phyloP scores from a whole-genome alignment of 2,888 invertebrate species.

The Melipona beecheii region DNA sequence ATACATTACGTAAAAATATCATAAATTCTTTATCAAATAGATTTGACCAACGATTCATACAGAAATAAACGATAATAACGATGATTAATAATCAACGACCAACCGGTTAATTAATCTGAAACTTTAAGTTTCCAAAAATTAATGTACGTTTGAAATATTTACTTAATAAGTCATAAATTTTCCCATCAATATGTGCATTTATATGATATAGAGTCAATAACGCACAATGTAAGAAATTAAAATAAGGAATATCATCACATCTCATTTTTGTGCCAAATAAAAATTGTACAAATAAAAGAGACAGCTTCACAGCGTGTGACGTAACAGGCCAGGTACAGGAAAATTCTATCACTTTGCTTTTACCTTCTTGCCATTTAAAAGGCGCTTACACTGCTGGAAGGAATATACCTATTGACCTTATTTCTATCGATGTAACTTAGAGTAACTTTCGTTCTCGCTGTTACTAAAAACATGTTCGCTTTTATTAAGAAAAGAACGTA shows the following conservation, averaged over 20 bases:
- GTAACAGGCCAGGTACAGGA: slow-evolving; percentile 6
- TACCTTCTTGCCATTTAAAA: slow-evolving; percentile 28
- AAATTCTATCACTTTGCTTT: slow-evolving; percentile 19
- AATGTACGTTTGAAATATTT: not conserved
- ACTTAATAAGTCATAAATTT: not conserved
- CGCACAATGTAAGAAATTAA: not conserved
- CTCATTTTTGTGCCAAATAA: not conserved
- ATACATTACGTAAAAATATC: not conserved
- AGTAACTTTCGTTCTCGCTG: not conserved
- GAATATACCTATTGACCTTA: not conserved
- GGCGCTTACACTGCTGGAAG: not conserved
- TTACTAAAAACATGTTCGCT: too few relatives aligned
- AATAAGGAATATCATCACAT: not conserved
- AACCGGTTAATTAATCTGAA: not conserved
- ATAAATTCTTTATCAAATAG: not conserved
- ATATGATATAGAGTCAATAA: not conserved
- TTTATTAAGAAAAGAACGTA: too few relatives aligned
- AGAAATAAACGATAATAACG: not conserved
- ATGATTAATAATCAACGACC: not conserved
- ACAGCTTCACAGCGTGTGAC: not conserved
- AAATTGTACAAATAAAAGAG: not conserved
- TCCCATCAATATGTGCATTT: not conserved
- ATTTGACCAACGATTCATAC: not conserved
- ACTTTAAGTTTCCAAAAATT: not conserved
- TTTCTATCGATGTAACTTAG: not conserved